Evolutionary conservation across 2,113 vertebrate genomes (phyloP).

Genomic region (Falco punctatus): DNA sequence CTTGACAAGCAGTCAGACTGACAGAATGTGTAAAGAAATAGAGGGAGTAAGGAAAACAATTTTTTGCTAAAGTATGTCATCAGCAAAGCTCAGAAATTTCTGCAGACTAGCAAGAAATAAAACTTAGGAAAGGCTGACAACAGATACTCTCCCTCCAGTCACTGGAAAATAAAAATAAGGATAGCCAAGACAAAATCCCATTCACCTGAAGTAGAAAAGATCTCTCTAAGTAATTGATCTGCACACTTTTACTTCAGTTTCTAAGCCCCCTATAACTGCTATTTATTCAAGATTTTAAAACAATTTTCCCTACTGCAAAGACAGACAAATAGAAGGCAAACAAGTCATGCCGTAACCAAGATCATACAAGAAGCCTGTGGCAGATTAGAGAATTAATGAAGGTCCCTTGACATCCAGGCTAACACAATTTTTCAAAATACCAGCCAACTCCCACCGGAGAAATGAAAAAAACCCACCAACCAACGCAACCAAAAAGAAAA

Average conservation of each 20-base stretch:
- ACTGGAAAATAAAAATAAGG: background rate
- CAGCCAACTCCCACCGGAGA: background rate
- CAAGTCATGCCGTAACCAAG: background rate
- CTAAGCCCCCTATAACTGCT: background rate
- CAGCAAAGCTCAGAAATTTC: background rate
- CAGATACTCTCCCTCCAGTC: background rate
- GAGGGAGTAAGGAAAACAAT: background rate
- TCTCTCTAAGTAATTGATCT: background rate
- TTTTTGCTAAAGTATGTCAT: background rate
- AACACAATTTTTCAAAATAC: background rate
- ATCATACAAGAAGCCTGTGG: background rate
- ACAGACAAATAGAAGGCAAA: background rate
- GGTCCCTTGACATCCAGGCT: background rate
- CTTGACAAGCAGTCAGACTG: background rate
- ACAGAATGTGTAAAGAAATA: background rate
- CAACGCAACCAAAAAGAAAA: no score
- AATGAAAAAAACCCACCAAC: background rate
- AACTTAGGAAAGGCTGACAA: background rate
- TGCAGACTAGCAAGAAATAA: background rate
- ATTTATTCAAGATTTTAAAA: background rate
- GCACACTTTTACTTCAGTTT: background rate
- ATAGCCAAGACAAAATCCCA: background rate
- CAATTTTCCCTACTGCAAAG: background rate
- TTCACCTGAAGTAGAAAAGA: rapidly evolving
- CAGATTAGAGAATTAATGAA: background rate